These are phyloP conservation scores for Brachyistius frenatus DNA, from an alignment of 2,113 vertebrate species.

Conservation along the genomic window DNA sequence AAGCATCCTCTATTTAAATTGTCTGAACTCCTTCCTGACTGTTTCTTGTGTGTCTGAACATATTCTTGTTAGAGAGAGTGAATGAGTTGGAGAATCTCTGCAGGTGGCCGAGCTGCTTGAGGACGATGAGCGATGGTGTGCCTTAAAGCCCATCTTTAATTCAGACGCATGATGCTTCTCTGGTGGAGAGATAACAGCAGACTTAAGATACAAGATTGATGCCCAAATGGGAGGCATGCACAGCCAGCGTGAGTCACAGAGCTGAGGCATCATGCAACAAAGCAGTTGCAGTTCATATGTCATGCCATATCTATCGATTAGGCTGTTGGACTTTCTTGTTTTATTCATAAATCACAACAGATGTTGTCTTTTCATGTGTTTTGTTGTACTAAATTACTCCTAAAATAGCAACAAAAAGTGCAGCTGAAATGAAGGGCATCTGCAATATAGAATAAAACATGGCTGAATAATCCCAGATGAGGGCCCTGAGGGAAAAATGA, in stretches of 20 bases:
- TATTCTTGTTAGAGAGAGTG: conserved; percentile 39
- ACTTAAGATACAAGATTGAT: conserved; percentile 67
- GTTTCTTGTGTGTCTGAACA: conserved; percentile 3
- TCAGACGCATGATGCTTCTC: conserved; percentile 65
- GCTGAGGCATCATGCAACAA: conserved; percentile 47
- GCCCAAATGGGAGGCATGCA: conserved; percentile 53
- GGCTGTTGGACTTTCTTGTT: conserved; percentile 49
- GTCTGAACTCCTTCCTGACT: background rate
- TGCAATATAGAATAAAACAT: background rate
- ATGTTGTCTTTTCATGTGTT: conserved; percentile 5
- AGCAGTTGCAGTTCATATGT: conserved; percentile 63
- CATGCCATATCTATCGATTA: conserved; percentile 52
- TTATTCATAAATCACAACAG: conserved; percentile 61
- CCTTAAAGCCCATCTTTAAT: conserved; percentile 72
- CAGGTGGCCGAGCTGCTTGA: conserved; percentile 60
- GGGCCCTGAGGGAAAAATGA: background rate
- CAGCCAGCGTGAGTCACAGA: conserved; percentile 59
- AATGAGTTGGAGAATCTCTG: conserved; percentile 45
- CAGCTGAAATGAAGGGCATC: background rate
- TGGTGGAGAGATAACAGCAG: conserved; percentile 53
- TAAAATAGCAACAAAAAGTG: conserved; percentile 26
- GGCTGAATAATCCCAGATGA: background rate
- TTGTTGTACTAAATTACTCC: conserved; percentile 23
- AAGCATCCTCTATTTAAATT: conserved; percentile 3
- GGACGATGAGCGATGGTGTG: conserved; percentile 66